Conservation (phyloP, 2,113 vertebrate species). For the Condylura cristata region DNA sequence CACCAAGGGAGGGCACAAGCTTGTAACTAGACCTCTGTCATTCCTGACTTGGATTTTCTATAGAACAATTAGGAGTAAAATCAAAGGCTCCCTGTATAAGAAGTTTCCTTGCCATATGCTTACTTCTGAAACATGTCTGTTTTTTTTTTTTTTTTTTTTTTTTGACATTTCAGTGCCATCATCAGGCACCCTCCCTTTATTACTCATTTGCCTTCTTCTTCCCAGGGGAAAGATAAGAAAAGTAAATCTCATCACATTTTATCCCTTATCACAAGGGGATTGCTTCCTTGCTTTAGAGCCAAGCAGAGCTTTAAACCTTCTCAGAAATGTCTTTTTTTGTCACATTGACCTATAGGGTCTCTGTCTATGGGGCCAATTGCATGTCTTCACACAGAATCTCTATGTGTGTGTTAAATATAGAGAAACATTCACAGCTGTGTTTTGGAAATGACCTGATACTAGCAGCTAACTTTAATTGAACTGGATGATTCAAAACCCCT, state of each 20-base stretch:
- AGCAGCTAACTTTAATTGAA: not conserved
- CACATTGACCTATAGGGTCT: not conserved
- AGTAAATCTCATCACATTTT: not conserved
- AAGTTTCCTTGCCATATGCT: not conserved
- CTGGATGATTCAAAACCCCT: not conserved
- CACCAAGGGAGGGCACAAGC: conserved; percentile 63
- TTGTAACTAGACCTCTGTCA: conserved; percentile 40
- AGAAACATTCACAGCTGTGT: not conserved
- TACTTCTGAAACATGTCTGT: not conserved
- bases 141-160: not conserved
- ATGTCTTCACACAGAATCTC: not conserved
- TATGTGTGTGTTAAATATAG: conserved; percentile 47
- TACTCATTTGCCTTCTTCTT: conserved; percentile 8
- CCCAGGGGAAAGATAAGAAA: conserved; percentile 7
- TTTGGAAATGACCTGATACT: conserved; percentile 28
- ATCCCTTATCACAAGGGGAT: not conserved
- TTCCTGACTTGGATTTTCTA: conserved; percentile 54
- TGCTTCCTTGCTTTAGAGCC: not conserved
- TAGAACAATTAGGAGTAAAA: conserved; percentile 46
- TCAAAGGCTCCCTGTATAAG: not conserved
- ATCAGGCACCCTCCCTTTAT: not conserved
- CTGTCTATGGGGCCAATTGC: conserved; percentile 1
- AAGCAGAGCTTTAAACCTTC: not conserved
- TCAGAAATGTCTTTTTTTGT: conserved; percentile 45
- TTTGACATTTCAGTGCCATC: not conserved